Percentiles rank a stretch among this genome's conserved stretches.
Conservation (phyloP, 1,140 invertebrate species). For the Halesus radiatus region DNA sequence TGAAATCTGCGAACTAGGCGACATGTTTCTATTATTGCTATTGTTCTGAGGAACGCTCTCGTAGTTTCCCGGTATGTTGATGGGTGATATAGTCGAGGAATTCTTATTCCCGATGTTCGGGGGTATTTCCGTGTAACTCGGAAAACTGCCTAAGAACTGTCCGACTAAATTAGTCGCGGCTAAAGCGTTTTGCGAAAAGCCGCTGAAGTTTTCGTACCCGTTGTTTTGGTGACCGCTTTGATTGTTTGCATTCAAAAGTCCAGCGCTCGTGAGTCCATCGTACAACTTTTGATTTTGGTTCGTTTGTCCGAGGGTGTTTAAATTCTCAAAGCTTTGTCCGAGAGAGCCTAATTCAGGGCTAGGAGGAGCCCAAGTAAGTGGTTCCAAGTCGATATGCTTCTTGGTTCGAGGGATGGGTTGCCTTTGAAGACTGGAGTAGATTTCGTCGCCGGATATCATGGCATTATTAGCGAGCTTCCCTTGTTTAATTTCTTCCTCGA, state of each 20-base stretch:
- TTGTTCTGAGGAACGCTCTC: constrained; percentile 46
- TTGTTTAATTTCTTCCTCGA: constrained; percentile 90
- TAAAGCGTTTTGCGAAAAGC: constrained; percentile 51
- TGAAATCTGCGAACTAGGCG: constrained; percentile 56
- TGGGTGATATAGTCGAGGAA: constrained; percentile 40
- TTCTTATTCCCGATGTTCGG: constrained; percentile 49
- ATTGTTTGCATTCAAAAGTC: constrained; percentile 58
- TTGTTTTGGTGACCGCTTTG: constrained; percentile 55
- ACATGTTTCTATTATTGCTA: constrained; percentile 55
- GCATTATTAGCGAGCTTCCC: constrained; percentile 77
- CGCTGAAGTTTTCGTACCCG: constrained; percentile 56
- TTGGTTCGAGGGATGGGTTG: constrained; percentile 74
- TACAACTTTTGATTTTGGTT: constrained; percentile 64
- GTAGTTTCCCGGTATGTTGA: constrained; percentile 48
- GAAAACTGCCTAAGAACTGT: constrained; percentile 55
- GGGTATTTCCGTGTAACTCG: constrained; percentile 56
- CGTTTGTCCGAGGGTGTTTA: constrained; percentile 57
- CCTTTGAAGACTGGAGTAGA: constrained; percentile 70
- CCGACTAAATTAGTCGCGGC: constrained; percentile 50
- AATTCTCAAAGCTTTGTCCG: constrained; percentile 56
- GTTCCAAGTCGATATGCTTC: constrained; percentile 70
- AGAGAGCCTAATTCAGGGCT: constrained; percentile 56
- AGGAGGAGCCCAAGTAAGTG: constrained; percentile 60
- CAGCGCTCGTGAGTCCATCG: constrained; percentile 56
- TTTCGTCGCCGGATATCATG: constrained; percentile 67